A percentile compares a stretch with the other conserved stretches of the same genome.
These are phyloP conservation scores for Globia sparganii DNA, from an alignment of 2,888 invertebrate genomes.

Conservation along the genomic window DNA sequence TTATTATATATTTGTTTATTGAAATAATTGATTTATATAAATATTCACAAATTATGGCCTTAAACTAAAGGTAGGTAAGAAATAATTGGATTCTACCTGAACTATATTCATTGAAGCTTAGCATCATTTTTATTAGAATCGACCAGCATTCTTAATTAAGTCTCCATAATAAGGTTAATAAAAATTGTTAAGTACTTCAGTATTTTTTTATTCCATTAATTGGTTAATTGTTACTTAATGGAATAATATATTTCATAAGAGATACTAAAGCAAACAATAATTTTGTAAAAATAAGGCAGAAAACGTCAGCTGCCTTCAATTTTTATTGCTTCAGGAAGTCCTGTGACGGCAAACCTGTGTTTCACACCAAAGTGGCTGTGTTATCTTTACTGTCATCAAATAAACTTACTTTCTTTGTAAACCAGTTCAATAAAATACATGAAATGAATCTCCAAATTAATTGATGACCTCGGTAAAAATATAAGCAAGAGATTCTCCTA, in stretches of 20 bases:
- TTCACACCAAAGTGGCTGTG: background rate
- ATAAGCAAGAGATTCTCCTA: background rate
- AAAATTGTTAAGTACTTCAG: background rate
- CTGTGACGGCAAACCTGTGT: background rate
- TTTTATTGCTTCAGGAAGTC: background rate
- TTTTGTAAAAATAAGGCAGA: background rate
- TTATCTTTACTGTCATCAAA: background rate
- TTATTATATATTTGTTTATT: too few species aligned
- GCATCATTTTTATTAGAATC: background rate
- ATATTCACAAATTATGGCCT: too few species aligned
- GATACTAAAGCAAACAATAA: background rate
- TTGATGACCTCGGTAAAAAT: background rate
- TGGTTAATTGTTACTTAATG: background rate
- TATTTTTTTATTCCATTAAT: background rate
- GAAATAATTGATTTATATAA: too few species aligned
- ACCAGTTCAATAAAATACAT: background rate
- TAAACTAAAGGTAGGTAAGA: too few species aligned
- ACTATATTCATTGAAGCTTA: background rate
- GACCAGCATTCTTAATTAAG: background rate
- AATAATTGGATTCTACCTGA: too few species aligned
- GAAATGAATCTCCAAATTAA: background rate
- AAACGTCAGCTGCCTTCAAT: background rate
- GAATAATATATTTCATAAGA: background rate
- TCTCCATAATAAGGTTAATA: background rate
- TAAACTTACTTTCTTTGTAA: background rate